A percentile compares a stretch with the other conserved stretches of the same genome.
phyloP scores from a whole-genome alignment of 2,888 invertebrate genomes.

The Crossocerus cetratus region DNA sequence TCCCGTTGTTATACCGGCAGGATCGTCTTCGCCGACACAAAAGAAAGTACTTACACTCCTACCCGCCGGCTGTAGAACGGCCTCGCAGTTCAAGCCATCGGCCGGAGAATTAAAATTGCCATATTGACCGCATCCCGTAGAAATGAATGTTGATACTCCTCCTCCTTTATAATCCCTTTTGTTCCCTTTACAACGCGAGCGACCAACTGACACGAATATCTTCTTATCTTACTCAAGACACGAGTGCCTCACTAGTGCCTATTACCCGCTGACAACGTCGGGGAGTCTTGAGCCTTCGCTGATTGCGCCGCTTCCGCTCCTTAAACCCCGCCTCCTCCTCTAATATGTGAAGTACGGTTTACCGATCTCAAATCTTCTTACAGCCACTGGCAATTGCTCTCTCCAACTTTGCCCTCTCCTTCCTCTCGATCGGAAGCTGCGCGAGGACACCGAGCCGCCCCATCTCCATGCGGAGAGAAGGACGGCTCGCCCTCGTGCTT shows the following conservation, averaged over 20 bases:
- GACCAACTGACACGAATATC: constrained; percentile 53
- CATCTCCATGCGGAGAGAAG: too few relatives aligned
- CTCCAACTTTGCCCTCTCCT: too few relatives aligned
- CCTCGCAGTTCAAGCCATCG: constrained; percentile 12
- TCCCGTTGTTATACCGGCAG: constrained; percentile 4
- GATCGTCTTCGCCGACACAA: constrained; percentile 35
- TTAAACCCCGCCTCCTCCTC: constrained; percentile 28
- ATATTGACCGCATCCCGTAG: constrained; percentile 38
- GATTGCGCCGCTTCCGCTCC: constrained; percentile 38
- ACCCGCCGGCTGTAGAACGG: too few relatives aligned
- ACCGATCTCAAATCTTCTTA: constrained; percentile 3
- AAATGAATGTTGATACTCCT: constrained; percentile 51
- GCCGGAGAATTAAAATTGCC: constrained; percentile 38
- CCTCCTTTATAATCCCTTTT: constrained; percentile 47
- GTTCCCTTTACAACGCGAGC: constrained; percentile 36
- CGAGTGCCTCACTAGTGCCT: constrained; percentile 23
- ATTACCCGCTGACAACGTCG: constrained; percentile 46
- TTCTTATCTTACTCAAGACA: constrained; percentile 47
- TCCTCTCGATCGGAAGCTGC: too few relatives aligned
- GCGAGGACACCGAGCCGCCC: too few relatives aligned
- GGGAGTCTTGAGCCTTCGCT: background rate
- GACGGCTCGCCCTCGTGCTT: too few relatives aligned
- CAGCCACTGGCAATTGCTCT: background rate
- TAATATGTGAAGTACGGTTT: background rate
- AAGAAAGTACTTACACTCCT: constrained; percentile 8